A percentile compares a stretch with the other conserved stretches of the same genome.
Evolutionary conservation across 2,113 vertebrate genomes (phyloP).

Genomic region (Columba janthina): DNA sequence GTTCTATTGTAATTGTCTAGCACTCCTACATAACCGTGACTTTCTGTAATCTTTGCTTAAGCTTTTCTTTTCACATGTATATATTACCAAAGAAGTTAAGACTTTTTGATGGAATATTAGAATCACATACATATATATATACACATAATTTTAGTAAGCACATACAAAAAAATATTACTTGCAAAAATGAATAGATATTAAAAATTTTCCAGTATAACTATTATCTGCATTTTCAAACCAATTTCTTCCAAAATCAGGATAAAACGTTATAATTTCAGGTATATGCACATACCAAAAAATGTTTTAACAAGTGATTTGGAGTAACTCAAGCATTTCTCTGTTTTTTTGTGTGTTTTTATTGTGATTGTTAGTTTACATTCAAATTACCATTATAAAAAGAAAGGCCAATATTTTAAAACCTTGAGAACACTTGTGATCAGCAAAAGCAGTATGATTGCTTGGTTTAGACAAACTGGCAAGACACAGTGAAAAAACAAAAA

Average conservation of each 20-base stretch:
- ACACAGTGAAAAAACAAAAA: not conserved
- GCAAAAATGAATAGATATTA: not conserved
- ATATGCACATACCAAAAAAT: accelerated
- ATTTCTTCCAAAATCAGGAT: not conserved
- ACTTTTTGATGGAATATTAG: not conserved
- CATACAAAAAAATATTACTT: not conserved
- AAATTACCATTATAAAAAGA: not conserved
- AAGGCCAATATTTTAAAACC: not conserved
- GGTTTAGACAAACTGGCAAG: not conserved
- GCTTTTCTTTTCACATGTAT: not conserved
- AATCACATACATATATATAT: not conserved
- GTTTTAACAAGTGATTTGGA: not conserved
- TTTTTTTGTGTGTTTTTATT: not conserved
- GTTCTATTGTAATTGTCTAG: not conserved
- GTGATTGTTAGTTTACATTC: not conserved
- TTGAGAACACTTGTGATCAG: not conserved
- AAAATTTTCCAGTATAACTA: not conserved
- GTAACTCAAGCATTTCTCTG: not conserved
- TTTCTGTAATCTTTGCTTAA: not conserved
- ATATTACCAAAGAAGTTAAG: not conserved
- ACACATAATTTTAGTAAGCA: not conserved
- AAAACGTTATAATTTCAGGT: not conserved
- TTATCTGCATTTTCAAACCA: not conserved
- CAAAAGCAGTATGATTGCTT: not conserved
- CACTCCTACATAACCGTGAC: not conserved